phyloP scores from a whole-genome alignment of 2,888 invertebrate genomes.

The Clistopyga incitator region DNA sequence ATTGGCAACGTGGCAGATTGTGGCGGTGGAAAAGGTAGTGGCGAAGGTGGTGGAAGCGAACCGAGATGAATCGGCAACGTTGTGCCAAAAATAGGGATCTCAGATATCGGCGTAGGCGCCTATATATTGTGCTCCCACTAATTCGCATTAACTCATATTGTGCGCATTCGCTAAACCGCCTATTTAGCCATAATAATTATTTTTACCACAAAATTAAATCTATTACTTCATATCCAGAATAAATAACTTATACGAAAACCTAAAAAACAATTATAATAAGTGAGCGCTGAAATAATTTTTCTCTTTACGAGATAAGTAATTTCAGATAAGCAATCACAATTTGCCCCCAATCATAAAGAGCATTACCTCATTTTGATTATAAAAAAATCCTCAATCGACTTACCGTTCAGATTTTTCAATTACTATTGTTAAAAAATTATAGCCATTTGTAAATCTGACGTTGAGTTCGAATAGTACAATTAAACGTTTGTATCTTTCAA shows the following conservation, averaged over 20 bases:
- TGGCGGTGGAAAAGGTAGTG: not conserved
- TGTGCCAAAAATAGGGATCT: slow-evolving; percentile 69
- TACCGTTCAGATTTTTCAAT: too few relatives aligned
- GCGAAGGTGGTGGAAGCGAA: slow-evolving; percentile 24
- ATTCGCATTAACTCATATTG: not conserved
- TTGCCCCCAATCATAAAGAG: too few relatives aligned
- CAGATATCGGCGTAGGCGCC: slow-evolving; percentile 55
- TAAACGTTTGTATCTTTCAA: too few relatives aligned
- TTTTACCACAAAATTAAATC: not conserved
- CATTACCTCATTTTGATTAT: too few relatives aligned
- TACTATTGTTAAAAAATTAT: too few relatives aligned
- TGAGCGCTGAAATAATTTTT: too few relatives aligned
- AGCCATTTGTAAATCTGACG: too few relatives aligned
- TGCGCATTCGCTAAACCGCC: not conserved
- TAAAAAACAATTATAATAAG: too few relatives aligned
- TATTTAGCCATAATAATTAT: not conserved
- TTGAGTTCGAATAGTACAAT: too few relatives aligned
- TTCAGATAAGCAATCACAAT: too few relatives aligned
- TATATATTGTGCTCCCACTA: slow-evolving; percentile 5
- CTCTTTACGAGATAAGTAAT: too few relatives aligned
- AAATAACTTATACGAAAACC: not conserved
- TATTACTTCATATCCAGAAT: not conserved
- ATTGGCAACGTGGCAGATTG: slow-evolving; percentile 48
- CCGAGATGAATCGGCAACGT: slow-evolving; percentile 63
- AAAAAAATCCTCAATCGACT: too few relatives aligned